Conservation (phyloP, 2,113 vertebrate species). For the Astur gentilis region DNA sequence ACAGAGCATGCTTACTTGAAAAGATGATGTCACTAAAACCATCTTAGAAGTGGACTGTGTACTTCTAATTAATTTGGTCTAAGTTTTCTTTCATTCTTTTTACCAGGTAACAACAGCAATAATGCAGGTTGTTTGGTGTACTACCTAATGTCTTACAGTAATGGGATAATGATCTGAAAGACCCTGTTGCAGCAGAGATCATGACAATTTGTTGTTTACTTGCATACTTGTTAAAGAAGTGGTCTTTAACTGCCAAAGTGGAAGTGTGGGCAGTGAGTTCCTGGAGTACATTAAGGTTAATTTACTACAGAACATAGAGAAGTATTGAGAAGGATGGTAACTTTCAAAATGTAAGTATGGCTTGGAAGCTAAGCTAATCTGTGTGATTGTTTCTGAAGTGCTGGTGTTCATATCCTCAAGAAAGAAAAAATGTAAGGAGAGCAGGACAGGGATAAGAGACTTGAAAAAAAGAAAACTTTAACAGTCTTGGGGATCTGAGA, state of each 20-base stretch:
- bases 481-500: neutral
- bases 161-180: neutral
- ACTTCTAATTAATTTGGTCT: neutral
- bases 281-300: neutral
- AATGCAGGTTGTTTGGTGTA: neutral
- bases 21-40: neutral
- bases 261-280: neutral
- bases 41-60: neutral
- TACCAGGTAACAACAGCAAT: neutral
- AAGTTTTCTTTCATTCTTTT: neutral
- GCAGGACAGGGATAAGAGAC: neutral
- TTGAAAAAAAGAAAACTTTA: neutral
- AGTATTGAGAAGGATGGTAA: neutral
- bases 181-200: neutral
- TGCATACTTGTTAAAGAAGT: neutral
- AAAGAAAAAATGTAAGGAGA: neutral
- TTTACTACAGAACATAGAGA: neutral
- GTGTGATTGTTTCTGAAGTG: neutral
- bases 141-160: neutral
- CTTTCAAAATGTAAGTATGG: neutral
- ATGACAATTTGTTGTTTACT: neutral
- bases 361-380: neutral
- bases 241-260: neutral
- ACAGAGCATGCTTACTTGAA: neutral
- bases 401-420: neutral